phyloP scores from a whole-genome alignment of 2,888 invertebrate genomes.

The Euplexia lucipara region DNA sequence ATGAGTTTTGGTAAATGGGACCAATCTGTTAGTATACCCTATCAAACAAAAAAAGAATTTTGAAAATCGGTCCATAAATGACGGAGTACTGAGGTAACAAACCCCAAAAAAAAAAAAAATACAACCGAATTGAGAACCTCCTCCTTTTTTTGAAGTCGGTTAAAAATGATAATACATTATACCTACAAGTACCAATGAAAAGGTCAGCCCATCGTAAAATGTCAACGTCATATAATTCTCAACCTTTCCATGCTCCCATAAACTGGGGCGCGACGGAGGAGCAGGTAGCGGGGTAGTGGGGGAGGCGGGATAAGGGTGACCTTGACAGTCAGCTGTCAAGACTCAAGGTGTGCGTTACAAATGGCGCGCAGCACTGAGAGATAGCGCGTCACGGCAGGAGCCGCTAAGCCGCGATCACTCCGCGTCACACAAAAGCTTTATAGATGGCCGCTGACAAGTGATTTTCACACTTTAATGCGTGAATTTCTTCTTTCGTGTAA shows the following conservation, averaged over 20 bases:
- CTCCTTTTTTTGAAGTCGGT: too few species aligned
- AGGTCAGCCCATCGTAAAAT: not conserved
- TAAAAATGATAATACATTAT: too few species aligned
- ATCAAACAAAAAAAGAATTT: too few species aligned
- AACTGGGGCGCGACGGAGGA: not conserved
- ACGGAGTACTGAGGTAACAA: too few species aligned
- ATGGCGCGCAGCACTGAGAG: not conserved
- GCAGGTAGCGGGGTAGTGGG: not conserved
- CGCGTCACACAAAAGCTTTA: constrained; percentile 38
- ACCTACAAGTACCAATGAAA: not conserved
- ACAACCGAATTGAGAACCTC: too few species aligned
- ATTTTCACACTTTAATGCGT: constrained; percentile 33
- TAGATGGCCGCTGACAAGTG: constrained; percentile 36
- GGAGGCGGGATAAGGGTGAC: not conserved
- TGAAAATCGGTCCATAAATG: too few species aligned
- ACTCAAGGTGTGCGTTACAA: constrained; percentile 3
- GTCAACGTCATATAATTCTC: not conserved
- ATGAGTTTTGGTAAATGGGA: too few species aligned
- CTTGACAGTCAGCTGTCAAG: constrained; percentile 21
- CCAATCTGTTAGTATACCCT: too few species aligned
- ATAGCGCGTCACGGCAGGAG: not conserved
- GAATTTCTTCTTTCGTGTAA: constrained; percentile 12
- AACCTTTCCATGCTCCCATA: constrained; percentile 3
- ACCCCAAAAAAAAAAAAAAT: too few species aligned
- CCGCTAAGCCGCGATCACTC: constrained; percentile 15